Evolutionary conservation across 2,113 vertebrate genomes (phyloP).

Genomic region (Phycodurus eques): DNA sequence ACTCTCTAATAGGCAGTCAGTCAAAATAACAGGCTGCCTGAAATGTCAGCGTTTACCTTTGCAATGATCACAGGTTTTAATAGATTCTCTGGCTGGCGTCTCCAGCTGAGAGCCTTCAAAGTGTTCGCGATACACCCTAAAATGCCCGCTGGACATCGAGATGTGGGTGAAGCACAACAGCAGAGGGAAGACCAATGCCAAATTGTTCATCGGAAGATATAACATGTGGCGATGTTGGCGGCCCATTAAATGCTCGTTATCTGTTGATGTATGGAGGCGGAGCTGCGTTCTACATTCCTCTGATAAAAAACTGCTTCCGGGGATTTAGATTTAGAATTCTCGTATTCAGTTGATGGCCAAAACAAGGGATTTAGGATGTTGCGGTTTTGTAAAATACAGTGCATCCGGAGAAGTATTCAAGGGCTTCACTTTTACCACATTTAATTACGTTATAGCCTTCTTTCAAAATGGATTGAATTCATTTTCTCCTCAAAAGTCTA

Average conservation of each 20-base stretch:
- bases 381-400: too few relatives aligned
- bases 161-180: not conserved
- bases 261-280: not conserved
- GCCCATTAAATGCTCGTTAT: slow-evolving; percentile 2
- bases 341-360: too few relatives aligned
- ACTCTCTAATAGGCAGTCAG: slow-evolving; percentile 70
- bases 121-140: slow-evolving; percentile 32
- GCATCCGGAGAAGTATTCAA: too few relatives aligned
- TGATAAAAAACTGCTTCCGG: not conserved
- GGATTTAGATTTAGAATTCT: not conserved
- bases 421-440: too few relatives aligned
- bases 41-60: slow-evolving; percentile 71
- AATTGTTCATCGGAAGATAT: not conserved
- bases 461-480: too few relatives aligned
- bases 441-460: too few relatives aligned
- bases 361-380: too few relatives aligned
- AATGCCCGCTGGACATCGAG: slow-evolving; percentile 12
- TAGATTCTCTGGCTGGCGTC: slow-evolving; percentile 48
- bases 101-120: slow-evolving; percentile 32
- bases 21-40: slow-evolving; percentile 67
- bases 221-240: not conserved
- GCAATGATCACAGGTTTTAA: slow-evolving; percentile 65
- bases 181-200: not conserved
- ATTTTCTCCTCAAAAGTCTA: too few relatives aligned
- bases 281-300: not conserved